phyloP scores from a whole-genome alignment of 2,888 invertebrate species.

The Macaria liturata region DNA sequence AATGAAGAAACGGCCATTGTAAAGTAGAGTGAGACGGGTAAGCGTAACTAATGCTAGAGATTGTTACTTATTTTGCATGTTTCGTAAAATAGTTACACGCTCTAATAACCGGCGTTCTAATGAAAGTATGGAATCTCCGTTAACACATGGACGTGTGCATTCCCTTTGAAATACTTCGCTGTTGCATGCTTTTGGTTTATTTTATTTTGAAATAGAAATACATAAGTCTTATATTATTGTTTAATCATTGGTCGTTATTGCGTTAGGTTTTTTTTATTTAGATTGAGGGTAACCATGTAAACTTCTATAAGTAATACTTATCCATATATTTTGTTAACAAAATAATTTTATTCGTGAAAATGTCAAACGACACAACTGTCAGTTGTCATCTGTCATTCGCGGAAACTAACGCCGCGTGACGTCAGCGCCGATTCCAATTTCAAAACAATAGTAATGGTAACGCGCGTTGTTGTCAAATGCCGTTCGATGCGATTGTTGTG shows the following conservation, averaged over 20 bases:
- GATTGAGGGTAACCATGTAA: no score
- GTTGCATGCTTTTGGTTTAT: no score
- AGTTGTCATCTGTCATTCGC: slow-evolving; percentile 46
- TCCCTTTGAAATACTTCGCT: slow-evolving; percentile 24
- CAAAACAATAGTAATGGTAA: slow-evolving; percentile 72
- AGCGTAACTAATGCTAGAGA: slow-evolving; percentile 81
- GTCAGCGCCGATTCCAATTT: slow-evolving; percentile 65
- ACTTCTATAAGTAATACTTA: no score
- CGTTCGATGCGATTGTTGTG: slow-evolving; percentile 64
- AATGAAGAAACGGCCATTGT: slow-evolving; percentile 73
- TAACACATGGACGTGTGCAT: slow-evolving; percentile 16
- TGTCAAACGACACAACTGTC: no score
- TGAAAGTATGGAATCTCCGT: slow-evolving; percentile 72
- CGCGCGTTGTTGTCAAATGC: slow-evolving; percentile 56
- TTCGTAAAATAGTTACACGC: slow-evolving; percentile 81
- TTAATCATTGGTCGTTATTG: no score
- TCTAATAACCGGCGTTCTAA: slow-evolving; percentile 73
- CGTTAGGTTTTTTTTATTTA: no score
- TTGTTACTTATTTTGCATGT: slow-evolving; percentile 83
- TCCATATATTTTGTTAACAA: no score
- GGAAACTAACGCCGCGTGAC: slow-evolving; percentile 69
- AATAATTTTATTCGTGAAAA: no score
- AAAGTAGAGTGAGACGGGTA: slow-evolving; percentile 66
- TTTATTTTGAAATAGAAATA: no score
- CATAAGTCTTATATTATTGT: no score